Evolutionary conservation across 1,140 invertebrate genomes (phyloP).

Genomic region (Diploscapter pachys): DNA sequence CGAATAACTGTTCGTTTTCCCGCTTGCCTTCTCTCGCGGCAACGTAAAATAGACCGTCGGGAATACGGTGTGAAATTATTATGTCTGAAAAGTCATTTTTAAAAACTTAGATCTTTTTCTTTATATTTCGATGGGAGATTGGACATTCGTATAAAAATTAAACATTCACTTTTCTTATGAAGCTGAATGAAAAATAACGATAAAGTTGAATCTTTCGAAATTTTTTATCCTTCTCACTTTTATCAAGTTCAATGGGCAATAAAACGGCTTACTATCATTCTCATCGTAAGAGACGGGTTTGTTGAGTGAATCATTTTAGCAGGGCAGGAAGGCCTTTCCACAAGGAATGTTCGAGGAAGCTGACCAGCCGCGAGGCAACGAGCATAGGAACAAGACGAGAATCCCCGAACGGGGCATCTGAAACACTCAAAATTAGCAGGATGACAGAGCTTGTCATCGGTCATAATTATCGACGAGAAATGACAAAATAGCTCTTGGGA

Average conservation of each 20-base stretch:
- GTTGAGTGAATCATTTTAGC: slow-evolving; percentile 24
- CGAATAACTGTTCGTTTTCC: slow-evolving; percentile 22
- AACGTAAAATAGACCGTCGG: slow-evolving; percentile 27
- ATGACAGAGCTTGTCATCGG: too few relatives aligned
- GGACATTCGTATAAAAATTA: too few relatives aligned
- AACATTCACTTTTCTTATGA: too few relatives aligned
- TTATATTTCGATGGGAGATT: too few relatives aligned
- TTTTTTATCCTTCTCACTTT: too few relatives aligned
- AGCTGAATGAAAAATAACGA: too few relatives aligned
- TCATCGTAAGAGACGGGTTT: not conserved
- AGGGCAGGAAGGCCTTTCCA: slow-evolving; percentile 36
- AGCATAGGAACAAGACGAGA: slow-evolving; percentile 15
- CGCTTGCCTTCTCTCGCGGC: slow-evolving; percentile 36
- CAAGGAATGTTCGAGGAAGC: slow-evolving; percentile 36
- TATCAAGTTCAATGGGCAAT: not conserved
- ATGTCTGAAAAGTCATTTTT: slow-evolving; percentile 16
- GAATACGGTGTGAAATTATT: slow-evolving; percentile 23
- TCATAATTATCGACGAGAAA: too few relatives aligned
- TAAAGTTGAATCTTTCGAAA: too few relatives aligned
- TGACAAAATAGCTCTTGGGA: too few relatives aligned
- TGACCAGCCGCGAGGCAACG: not conserved
- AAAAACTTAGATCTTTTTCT: too few relatives aligned
- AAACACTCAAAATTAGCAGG: too few relatives aligned
- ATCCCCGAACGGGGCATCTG: too few relatives aligned
- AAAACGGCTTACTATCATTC: slow-evolving; percentile 3